Evolutionary conservation across 2,113 vertebrate genomes (phyloP).

Genomic region (Butastur rufipennis): DNA sequence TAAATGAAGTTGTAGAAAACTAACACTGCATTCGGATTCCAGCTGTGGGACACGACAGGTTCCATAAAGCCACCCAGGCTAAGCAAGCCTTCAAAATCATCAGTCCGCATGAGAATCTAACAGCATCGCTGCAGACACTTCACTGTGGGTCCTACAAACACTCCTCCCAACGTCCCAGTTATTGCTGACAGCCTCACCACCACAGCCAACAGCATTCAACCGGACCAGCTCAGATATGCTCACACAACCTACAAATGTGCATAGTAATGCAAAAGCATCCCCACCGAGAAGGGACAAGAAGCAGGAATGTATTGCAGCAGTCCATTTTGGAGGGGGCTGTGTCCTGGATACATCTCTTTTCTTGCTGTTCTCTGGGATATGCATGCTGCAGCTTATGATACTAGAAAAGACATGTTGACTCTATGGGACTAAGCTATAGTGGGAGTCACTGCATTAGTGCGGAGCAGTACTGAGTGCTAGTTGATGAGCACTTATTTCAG

Average conservation of each 20-base stretch:
- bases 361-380: background rate
- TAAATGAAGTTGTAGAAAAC: background rate
- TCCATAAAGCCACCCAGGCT: background rate
- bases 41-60: background rate
- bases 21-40: background rate
- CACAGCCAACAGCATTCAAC: background rate
- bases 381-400: background rate
- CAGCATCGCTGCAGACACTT: background rate
- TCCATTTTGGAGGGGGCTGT: background rate
- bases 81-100: background rate
- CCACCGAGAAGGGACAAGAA: background rate
- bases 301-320: background rate
- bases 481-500: background rate
- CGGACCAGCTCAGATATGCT: background rate
- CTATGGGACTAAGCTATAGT: background rate
- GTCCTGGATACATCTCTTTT: background rate
- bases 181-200: background rate
- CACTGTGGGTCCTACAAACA: background rate
- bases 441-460: rapidly evolving
- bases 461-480: background rate
- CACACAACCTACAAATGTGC: background rate
- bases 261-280: background rate
- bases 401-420: background rate
- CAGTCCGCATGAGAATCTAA: background rate
- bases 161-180: background rate